phyloP scores from a whole-genome alignment of 2,113 vertebrate species.

The Eudyptes chrysolophus region DNA sequence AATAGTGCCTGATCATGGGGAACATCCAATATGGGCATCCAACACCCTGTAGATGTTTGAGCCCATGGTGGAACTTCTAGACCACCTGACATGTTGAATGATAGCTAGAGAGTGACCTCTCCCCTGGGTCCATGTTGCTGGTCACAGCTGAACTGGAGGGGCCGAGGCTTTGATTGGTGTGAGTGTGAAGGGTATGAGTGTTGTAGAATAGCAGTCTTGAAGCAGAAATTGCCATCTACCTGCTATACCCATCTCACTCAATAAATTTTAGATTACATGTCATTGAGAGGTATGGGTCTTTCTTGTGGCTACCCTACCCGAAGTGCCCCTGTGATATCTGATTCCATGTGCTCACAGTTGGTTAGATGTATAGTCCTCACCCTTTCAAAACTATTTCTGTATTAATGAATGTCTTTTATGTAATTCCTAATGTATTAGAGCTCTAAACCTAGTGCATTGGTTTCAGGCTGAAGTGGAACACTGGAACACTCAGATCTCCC shows the following conservation, averaged over 20 bases:
- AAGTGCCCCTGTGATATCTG: not conserved
- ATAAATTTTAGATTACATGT: not conserved
- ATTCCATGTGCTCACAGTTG: not conserved
- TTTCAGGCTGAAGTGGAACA: not conserved
- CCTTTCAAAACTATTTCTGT: not conserved
- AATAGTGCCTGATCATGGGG: not conserved
- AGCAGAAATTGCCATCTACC: not conserved
- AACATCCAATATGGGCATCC: not conserved
- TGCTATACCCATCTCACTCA: not conserved
- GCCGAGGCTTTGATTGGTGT: not conserved
- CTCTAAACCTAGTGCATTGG: not conserved
- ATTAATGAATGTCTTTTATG: not conserved
- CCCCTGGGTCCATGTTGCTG: not conserved
- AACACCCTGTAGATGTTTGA: not conserved
- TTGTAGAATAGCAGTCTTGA: not conserved
- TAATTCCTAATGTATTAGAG: not conserved
- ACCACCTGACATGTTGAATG: not conserved
- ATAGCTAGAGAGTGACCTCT: not conserved
- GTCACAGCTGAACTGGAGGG: not conserved
- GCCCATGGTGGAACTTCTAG: not conserved
- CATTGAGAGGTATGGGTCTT: not conserved
- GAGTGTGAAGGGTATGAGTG: not conserved
- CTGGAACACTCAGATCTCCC: not conserved
- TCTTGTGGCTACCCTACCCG: not conserved
- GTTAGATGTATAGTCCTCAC: not conserved